phyloP scores from a whole-genome alignment of 2,113 vertebrate species.

The Alethe castanea region DNA sequence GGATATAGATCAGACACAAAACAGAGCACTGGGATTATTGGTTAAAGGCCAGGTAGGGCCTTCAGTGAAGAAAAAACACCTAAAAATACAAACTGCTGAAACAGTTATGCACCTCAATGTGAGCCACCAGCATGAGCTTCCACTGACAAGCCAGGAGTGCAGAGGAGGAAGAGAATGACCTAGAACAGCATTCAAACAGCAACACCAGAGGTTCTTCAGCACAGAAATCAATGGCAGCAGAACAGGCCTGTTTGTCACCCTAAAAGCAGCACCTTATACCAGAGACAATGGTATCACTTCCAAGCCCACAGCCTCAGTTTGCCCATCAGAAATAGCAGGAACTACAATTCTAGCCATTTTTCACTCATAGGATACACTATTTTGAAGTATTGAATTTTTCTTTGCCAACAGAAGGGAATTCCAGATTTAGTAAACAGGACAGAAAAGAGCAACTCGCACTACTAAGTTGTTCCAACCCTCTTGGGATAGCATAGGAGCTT shows the following conservation, averaged over 20 bases:
- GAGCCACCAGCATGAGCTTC: neutral
- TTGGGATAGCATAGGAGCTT: neutral
- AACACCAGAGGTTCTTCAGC: neutral
- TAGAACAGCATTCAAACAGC: neutral
- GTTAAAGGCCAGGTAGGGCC: neutral
- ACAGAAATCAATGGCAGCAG: neutral
- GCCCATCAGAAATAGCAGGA: neutral
- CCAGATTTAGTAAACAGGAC: neutral
- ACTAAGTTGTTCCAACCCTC: neutral
- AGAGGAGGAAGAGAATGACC: neutral
- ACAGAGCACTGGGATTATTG: neutral
- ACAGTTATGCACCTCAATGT: rapidly evolving
- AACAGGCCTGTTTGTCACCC: neutral
- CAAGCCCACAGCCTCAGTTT: neutral
- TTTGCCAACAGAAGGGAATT: neutral
- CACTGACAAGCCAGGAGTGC: neutral
- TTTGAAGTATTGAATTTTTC: neutral
- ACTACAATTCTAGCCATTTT: neutral
- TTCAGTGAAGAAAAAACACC: neutral
- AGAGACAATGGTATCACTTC: neutral
- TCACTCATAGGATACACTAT: neutral
- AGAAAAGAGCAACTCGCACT: neutral
- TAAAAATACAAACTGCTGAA: neutral
- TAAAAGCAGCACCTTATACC: neutral
- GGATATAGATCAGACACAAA: neutral